Base-by-base conservation (phyloP, 2,797 vertebrate genomes). In the Paguma larvata region DNA sequence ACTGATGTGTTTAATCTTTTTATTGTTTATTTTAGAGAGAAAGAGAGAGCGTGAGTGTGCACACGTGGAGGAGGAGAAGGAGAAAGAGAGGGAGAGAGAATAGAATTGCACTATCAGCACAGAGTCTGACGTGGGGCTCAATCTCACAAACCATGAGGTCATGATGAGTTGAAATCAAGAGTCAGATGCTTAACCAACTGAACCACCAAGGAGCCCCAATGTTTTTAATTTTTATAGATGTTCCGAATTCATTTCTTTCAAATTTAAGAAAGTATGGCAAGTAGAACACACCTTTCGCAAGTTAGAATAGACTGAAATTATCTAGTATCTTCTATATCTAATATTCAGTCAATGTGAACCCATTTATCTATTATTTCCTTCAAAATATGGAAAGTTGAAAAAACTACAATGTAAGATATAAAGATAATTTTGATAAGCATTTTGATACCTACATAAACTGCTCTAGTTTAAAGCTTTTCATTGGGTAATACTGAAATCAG, bases 401-500 rank as follows among this genome's bases (percentile, higher is more conserved):
- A 80, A 59, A 44, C 67, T 65, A 51, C 1, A 19, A 51, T 88
- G 5, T 25, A 88, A 88, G 13, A 96, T 51, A 77, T 72, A 56
- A 72, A 95, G 30, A 83, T 85, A 41, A 72, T 87, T 51, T 95
- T 89, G 94, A 56, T 73, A 84, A 78, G 3, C 0, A 2, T 44
- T 92, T 96, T 90, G 34, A 92, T 65, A 89, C 25, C 10, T 73
- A 48, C 13, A 38, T 59, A 91, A 85, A 72, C 23, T 25, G 32
- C 21, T 77, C 27, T 89, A 59, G 15, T 80, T 67, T 72, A 80
- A 65, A 78, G 5, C 0, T 92, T 92, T 63, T 84, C 62, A 90
- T 7, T 87, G 6, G 83, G 2, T 62, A 95, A 85, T 70, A 16
- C 41, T 85, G 83, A 96, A 91, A 67, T 93, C 46, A 93, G 19